Percentiles rank a stretch among this genome's conserved stretches.
These are phyloP conservation scores for Sapayoa aenigma DNA, from an alignment of 2,113 vertebrate species.

Conservation along the genomic window DNA sequence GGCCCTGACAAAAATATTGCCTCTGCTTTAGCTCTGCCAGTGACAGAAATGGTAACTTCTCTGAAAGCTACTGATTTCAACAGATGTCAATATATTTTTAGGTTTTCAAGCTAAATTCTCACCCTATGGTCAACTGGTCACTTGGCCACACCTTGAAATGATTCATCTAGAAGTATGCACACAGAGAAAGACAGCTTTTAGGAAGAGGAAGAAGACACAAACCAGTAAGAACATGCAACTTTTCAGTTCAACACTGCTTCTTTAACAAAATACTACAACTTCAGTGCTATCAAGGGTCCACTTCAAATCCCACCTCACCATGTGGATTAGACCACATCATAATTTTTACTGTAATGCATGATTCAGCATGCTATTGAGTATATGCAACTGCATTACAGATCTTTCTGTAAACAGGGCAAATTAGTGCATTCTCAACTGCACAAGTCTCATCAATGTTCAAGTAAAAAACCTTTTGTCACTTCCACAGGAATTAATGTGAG, in stretches of 20 bases:
- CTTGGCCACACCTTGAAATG: background rate
- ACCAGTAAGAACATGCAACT: background rate
- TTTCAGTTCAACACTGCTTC: background rate
- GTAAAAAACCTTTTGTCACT: background rate
- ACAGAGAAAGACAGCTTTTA: background rate
- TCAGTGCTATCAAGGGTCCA: background rate
- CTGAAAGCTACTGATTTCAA: background rate
- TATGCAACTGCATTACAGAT: background rate
- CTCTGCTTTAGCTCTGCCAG: background rate
- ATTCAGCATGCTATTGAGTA: background rate
- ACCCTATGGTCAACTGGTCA: background rate
- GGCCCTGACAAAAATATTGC: background rate
- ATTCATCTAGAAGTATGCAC: background rate
- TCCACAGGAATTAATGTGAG: background rate
- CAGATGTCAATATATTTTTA: background rate
- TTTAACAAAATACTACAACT: background rate
- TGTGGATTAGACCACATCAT: rapidly evolving
- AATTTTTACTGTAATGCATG: background rate
- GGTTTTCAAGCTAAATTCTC: background rate
- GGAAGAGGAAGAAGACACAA: background rate
- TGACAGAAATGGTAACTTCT: background rate
- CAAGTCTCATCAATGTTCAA: rapidly evolving
- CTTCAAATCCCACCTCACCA: background rate
- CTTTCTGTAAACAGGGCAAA: background rate
- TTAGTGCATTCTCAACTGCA: background rate